Conservation (phyloP, 1,140 invertebrate genomes). For the Diploscapter pachys region DNA sequence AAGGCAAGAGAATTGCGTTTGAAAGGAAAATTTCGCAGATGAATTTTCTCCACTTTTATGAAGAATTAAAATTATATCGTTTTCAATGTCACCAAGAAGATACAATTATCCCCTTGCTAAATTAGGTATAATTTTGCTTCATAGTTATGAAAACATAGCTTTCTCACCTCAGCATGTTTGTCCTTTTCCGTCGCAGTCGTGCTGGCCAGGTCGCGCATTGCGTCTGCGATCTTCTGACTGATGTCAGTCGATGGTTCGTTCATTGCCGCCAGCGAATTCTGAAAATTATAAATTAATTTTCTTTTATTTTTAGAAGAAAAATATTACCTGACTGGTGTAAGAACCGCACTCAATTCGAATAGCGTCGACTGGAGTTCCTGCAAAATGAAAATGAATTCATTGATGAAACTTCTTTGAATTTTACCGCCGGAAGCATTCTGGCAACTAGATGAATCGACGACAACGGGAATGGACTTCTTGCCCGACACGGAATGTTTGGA, state of each 20-base stretch:
- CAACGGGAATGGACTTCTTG: slow-evolving; percentile 23
- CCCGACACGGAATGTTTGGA: not conserved
- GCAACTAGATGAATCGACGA: not conserved
- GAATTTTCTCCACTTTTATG: not conserved
- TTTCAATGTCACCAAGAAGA: too few species aligned
- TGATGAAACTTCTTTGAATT: not conserved
- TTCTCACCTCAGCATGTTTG: not conserved
- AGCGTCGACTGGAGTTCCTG: slow-evolving; percentile 9
- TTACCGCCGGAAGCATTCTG: slow-evolving; percentile 6
- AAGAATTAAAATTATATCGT: not conserved
- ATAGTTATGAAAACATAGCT: too few species aligned
- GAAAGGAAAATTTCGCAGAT: not conserved
- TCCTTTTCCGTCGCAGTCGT: not conserved
- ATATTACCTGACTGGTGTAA: slow-evolving; percentile 7
- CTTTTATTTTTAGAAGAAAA: too few species aligned
- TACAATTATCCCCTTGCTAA: too few species aligned
- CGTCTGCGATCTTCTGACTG: slow-evolving; percentile 14
- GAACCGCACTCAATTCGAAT: slow-evolving; percentile 29
- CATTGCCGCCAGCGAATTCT: not conserved
- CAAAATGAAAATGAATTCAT: not conserved
- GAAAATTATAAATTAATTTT: not conserved
- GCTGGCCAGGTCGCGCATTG: slow-evolving; percentile 6
- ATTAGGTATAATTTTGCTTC: too few species aligned
- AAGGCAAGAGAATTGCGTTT: too few species aligned
- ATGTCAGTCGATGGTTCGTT: slow-evolving; percentile 6